Evolutionary conservation across 2,888 invertebrate species (phyloP), one percentile per base, ranked within the genome.

Genomic region (Hirtodrosophila histrioides): DNA sequence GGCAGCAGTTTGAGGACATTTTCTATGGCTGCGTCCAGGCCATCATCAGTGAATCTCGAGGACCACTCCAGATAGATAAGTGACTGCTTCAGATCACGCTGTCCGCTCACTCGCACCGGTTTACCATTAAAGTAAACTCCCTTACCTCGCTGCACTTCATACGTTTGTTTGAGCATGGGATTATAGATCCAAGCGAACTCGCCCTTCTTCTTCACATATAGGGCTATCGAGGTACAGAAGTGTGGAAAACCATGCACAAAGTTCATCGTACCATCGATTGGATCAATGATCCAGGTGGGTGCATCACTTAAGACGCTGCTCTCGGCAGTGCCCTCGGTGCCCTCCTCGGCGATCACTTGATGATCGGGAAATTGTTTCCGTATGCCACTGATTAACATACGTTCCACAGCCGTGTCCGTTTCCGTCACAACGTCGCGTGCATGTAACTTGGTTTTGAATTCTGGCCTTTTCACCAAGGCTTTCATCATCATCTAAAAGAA

Each of bases 351-450:
- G 5, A 98, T 97, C 88, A 97, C 97, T 93, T 95, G 95, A 88
- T 97, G 97, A 45, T 94, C 93, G 0, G 96, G 96, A 92, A 95
- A 97, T 71, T 93, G 92, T 50, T 93, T 92, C 1, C 93, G 92
- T 37, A 97, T 92, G 4, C 95, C 95, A 4, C 93, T 92, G 53
- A 98, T 96, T 8, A 99, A 92, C 7, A 96, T 92, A 69, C 95
- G 94, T 91, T 99, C 99, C 0, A 99, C 97, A 88, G 95, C 94
- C 89, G 96, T 95, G 91, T 99, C 99, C 10, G 97, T 96, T 93
- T 97, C 97, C 0, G 99, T 99, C 0, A 99, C 98, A 62, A 99
- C 93, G 92, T 99, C 99, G 66, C 97, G 96, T 69, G 96, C 95
- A 78, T 94, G 94, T 3, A 94, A 94, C 92, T 98, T 98, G 3